Percentiles rank a stretch among this genome's conserved stretches.
These are phyloP conservation scores for Drosophila flavopinicola DNA, from an alignment of 2,888 invertebrate species.

Conservation along the genomic window DNA sequence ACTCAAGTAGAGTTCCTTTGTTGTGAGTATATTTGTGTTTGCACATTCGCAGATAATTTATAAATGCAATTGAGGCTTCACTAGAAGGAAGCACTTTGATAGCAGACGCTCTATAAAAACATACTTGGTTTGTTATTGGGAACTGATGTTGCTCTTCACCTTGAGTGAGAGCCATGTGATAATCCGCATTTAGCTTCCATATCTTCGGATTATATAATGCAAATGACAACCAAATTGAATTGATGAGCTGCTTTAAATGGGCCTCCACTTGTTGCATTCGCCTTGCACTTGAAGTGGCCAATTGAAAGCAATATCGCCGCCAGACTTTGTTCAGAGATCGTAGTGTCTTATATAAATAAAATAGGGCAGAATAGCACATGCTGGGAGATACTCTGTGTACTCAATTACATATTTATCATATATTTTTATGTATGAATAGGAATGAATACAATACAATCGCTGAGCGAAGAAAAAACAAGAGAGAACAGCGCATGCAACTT, in stretches of 20 bases:
- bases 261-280: slow-evolving; percentile 9
- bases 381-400: not conserved
- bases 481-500: too few relatives aligned
- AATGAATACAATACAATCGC: too few relatives aligned
- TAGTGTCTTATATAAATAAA: too few relatives aligned
- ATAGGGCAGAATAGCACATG: not conserved
- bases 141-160: slow-evolving; percentile 7
- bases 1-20: not conserved
- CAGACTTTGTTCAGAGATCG: slow-evolving; percentile 4
- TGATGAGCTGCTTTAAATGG: slow-evolving; percentile 32
- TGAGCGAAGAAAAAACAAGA: too few relatives aligned
- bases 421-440: too few relatives aligned
- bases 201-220: slow-evolving; percentile 10
- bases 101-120: slow-evolving; percentile 5
- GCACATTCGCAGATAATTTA: slow-evolving; percentile 1
- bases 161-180: slow-evolving; percentile 3
- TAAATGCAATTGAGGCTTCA: not conserved
- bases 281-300: slow-evolving; percentile 59
- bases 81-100: slow-evolving; percentile 4
- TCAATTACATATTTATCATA: too few relatives aligned
- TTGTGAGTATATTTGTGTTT: not conserved
- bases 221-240: slow-evolving; percentile 23
- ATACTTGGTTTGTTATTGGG: not conserved
- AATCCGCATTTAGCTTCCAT: slow-evolving; percentile 8
- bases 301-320: slow-evolving; percentile 37